Evolutionary conservation across 2,888 invertebrate genomes (phyloP).

Genomic region (Chloroclystis v-ata): DNA sequence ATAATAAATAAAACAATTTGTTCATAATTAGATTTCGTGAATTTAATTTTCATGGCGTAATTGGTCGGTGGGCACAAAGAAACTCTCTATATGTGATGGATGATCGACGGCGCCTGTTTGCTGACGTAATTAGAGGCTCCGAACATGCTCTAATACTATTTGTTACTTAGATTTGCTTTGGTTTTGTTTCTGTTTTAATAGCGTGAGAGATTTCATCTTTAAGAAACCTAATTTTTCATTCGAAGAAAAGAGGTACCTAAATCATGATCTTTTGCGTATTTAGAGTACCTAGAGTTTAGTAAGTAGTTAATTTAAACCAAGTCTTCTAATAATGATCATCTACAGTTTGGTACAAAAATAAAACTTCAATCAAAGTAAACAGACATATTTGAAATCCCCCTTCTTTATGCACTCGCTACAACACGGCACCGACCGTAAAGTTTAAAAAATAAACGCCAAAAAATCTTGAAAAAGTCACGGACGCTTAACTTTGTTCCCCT

Average conservation of each 20-base stretch:
- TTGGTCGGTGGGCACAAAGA: conserved; percentile 77
- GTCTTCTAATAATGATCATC: too few species aligned
- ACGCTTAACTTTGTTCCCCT: conserved; percentile 78
- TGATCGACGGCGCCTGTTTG: conserved; percentile 74
- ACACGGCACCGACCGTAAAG: conserved; percentile 57
- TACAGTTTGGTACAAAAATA: conserved; percentile 31
- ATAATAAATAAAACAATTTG: conserved; percentile 79
- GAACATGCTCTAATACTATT: conserved; percentile 70
- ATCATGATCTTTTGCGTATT: not conserved
- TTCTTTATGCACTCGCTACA: conserved; percentile 62
- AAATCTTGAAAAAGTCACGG: conserved; percentile 78
- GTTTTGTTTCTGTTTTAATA: conserved; percentile 41
- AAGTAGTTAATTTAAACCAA: too few species aligned
- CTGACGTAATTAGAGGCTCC: conserved; percentile 71
- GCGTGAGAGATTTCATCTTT: conserved; percentile 43
- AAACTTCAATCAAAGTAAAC: conserved; percentile 45
- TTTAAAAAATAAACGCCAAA: conserved; percentile 75
- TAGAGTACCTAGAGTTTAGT: too few species aligned
- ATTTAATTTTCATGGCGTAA: conserved; percentile 79
- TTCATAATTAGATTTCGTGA: conserved; percentile 79
- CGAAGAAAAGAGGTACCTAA: too few species aligned
- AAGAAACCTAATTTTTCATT: too few species aligned
- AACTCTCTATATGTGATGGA: conserved; percentile 74
- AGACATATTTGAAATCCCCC: conserved; percentile 64
- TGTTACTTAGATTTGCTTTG: conserved; percentile 70